Base-by-base conservation (phyloP, 2,113 vertebrate species). In the Hipposideros armiger region DNA sequence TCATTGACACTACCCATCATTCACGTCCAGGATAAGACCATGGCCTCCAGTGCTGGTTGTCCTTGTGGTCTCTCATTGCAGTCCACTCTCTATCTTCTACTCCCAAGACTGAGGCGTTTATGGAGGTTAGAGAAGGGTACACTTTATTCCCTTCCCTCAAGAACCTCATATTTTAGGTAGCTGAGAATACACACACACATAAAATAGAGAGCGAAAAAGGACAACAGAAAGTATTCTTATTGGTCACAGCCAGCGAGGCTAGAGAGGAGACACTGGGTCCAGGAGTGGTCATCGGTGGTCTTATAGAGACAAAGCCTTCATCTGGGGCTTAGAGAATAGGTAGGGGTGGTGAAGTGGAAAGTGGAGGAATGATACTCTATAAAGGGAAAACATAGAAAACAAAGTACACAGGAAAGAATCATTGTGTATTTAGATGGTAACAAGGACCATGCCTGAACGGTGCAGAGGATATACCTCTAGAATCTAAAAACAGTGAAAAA, bases 401-500 rank as follows among this genome's bases (percentile, higher is more conserved):
- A 85, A 89, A 91, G 85, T 24, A 9, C 7, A 54, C 24, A 60
- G 8, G 52, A 85, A 78, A 67, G 24, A 83, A 50, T 36, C 32
- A 42, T 1, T 70, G 32, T 66, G 5, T n/a, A 42, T 73, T 78
- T 83, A 60, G 32, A 91, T 47, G n/a, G 67, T n/a, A 82, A 91
- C 20, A 42, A 90, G 54, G 50, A 74, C 36, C 1, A 56, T 11
- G 50, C 24, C 69, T 17, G 32, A 95, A 56, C 19, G 32, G 24
- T 20, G 54, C 16, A 88, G 58, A 95, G 64, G 54, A 67, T 14
- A n/a, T 19, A 67, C 4, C 90, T 42, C 20, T 62, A 45, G 16
- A 76, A 56, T 91, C 42, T n/a, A 47, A n/a, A 69, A 84, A 54
- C 77, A 56, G 54, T 52, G 50, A 77, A 84, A 90, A 89, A 60